Evolutionary conservation across 2,888 invertebrate genomes (phyloP).

Genomic region (Polymixis lichenea): DNA sequence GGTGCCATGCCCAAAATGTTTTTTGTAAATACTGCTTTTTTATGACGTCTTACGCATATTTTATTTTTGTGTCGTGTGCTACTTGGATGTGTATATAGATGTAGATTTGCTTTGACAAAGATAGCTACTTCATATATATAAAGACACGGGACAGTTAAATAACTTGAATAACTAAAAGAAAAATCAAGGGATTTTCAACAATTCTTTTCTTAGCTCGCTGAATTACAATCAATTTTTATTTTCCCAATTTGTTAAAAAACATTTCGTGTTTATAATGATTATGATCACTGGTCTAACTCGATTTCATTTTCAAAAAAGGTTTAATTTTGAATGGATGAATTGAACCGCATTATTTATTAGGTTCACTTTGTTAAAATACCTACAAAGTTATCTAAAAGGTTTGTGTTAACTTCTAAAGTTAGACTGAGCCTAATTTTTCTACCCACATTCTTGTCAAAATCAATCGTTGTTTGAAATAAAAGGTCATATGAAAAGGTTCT

Average conservation of each 20-base stretch:
- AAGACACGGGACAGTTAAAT: too few species aligned
- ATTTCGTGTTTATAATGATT: conserved; percentile 12
- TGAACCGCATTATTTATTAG: not conserved
- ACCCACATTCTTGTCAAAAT: not conserved
- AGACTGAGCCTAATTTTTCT: not conserved
- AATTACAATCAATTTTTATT: conserved; percentile 9
- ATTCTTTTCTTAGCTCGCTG: not conserved
- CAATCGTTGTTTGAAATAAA: not conserved
- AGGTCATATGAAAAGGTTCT: not conserved
- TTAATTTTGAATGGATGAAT: conserved; percentile 4
- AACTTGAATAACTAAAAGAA: not conserved
- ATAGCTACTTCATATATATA: too few species aligned
- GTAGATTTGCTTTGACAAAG: too few species aligned
- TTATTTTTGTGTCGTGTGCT: too few species aligned
- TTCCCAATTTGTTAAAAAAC: not conserved
- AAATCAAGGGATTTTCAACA: not conserved
- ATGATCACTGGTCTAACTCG: conserved; percentile 6
- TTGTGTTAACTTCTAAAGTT: conserved; percentile 8
- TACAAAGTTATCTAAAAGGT: conserved; percentile 3
- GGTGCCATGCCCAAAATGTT: too few species aligned
- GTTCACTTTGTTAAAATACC: conserved; percentile 9
- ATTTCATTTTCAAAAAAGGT: conserved; percentile 1
- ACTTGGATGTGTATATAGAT: too few species aligned
- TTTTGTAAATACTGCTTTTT: too few species aligned
- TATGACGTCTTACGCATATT: too few species aligned